These are phyloP conservation scores for Gallinago jamesoni DNA, from an alignment of 2,113 vertebrate genomes.

Conservation along the genomic window DNA sequence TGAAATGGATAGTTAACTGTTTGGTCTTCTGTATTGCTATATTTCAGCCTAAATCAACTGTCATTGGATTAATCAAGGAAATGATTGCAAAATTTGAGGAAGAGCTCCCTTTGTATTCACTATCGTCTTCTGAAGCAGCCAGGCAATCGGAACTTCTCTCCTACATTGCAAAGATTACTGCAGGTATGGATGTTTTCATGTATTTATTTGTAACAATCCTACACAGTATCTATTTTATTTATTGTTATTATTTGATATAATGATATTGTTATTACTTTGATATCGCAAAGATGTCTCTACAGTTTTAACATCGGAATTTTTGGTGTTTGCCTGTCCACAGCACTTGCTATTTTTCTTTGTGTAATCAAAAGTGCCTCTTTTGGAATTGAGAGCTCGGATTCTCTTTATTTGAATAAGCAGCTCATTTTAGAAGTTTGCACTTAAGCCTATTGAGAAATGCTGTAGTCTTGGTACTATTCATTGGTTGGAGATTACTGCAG, in stretches of 20 bases:
- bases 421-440: not conserved
- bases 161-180: slow-evolving; percentile 84
- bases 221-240: not conserved
- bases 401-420: not conserved
- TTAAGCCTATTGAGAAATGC: not conserved
- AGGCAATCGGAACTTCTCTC: slow-evolving; percentile 84
- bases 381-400: not conserved
- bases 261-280: not conserved
- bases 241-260: not conserved
- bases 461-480: not conserved
- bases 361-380: not conserved
- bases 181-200: slow-evolving; percentile 74
- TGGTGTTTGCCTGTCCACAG: not conserved
- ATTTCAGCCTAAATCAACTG: slow-evolving; percentile 87
- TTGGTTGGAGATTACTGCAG: not conserved
- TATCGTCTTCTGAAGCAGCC: slow-evolving; percentile 72
- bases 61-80: slow-evolving; percentile 85
- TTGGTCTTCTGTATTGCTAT: slow-evolving; percentile 17
- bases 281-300: not conserved
- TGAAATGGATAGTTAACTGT: not conserved
- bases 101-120: slow-evolving; percentile 86
- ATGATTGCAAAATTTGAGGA: slow-evolving; percentile 93
- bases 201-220: not conserved
- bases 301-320: not conserved
- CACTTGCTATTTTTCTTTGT: not conserved